Conservation (phyloP, 2,797 vertebrate species). For the Eutrigla gurnardus region DNA sequence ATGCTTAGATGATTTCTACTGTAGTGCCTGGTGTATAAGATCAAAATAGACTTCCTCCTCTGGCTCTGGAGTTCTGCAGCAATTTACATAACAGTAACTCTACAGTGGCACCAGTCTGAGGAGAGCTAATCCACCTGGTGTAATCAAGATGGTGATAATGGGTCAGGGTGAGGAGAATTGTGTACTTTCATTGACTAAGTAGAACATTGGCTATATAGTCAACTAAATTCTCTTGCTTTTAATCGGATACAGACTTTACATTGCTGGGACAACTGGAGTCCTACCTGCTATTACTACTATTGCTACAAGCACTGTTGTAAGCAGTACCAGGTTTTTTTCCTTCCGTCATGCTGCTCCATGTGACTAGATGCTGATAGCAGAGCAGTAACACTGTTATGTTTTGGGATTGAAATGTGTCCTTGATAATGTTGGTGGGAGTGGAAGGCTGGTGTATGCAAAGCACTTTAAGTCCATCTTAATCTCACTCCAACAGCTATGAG, state of each 20-base stretch:
- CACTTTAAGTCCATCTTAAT: constrained; percentile 61
- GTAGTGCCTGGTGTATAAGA: constrained; percentile 13
- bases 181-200: not conserved
- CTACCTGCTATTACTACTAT: not conserved
- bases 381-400: constrained; percentile 46
- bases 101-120: constrained; percentile 8
- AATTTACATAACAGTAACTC: constrained; percentile 20
- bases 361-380: constrained; percentile 24
- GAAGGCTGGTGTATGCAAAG: constrained; percentile 51
- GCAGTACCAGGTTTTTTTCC: constrained; percentile 21
- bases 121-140: constrained; percentile 11
- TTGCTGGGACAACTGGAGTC: not conserved
- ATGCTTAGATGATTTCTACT: constrained; percentile 20
- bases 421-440: constrained; percentile 45
- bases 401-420: constrained; percentile 57
- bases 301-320: constrained; percentile 22
- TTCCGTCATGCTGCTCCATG: constrained; percentile 4
- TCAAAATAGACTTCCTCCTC: constrained; percentile 21
- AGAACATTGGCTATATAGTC: not conserved
- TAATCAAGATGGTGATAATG: constrained; percentile 20
- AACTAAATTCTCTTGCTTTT: not conserved
- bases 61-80: constrained; percentile 21
- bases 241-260: not conserved
- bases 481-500: constrained; percentile 38
- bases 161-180: constrained; percentile 3